Base-by-base conservation (phyloP, 2,888 invertebrate genomes). In the Atrina japonica region DNA sequence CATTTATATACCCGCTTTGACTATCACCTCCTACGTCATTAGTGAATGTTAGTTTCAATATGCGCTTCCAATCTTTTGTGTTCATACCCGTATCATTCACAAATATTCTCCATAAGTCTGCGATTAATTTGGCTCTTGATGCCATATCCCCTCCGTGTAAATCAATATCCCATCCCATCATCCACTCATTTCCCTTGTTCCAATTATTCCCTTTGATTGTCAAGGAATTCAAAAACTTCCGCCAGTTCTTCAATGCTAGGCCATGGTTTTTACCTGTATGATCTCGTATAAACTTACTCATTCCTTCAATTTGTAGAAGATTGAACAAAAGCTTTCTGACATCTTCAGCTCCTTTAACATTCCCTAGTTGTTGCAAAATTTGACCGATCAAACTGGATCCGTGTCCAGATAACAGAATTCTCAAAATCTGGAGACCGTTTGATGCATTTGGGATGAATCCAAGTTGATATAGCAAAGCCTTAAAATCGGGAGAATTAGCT, bases 381-480 rank as follows among this genome's bases (percentile, higher is more conserved):
- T 64, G 14, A 40, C 60, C 63, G 43, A 81, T 72, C 21, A 77
- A 68, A 18, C 61, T 64, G 18, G 69, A 76, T 1, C 76, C 81
- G 56, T 78, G 73, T 0, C 78, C 79, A n/a, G 79, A 74, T 18
- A 78, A 60, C n/a, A 81, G 60, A 18, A 80, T 74, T 21, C 77
- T 47, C 2, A 81, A 65, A n/a, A 81, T 78, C 55, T 81, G 81
- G 35, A 76, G 47, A 9, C 77, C 78, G 50, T 77, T 77, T 0
- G 77, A 68, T 3, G 81, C 77, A 50, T 78, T 75, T 0, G 81
- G 80, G 47, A 78, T 76, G 56, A 81, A 80, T 11, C 81, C 81
- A 27, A 81, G 66, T 29, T 76, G 74, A 30, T 75, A 76, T 1
- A 81, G 69, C 45, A 81, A 75, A 7, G 78, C 77, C 49, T 76